A percentile compares a stretch with the other conserved stretches of the same genome.
Conservation (phyloP, 2,113 vertebrate species). For the Gambusia holbrooki region DNA sequence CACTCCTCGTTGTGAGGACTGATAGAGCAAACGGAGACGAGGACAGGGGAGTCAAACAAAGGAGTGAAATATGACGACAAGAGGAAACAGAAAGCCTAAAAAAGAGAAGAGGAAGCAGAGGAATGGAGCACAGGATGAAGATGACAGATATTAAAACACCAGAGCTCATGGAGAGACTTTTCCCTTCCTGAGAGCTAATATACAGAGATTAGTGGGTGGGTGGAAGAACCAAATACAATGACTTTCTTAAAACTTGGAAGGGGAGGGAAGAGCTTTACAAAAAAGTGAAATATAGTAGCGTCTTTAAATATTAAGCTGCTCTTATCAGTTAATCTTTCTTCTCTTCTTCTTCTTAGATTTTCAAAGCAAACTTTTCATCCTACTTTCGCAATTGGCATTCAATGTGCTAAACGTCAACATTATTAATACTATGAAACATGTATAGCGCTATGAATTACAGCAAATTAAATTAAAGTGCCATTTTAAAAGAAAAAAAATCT, state of each 20-base stretch:
- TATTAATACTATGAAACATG: not conserved
- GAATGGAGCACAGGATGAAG: conserved; percentile 81
- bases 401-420: not conserved
- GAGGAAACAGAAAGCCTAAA: conserved; percentile 80
- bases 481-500: conserved; percentile 14
- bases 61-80: conserved; percentile 79
- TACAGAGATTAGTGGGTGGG: conserved; percentile 79
- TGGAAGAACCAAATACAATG: conserved; percentile 15
- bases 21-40: conserved; percentile 73
- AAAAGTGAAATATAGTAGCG: conserved; percentile 18
- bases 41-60: conserved; percentile 83
- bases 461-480: conserved; percentile 21
- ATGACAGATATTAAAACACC: conserved; percentile 86
- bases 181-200: conserved; percentile 82
- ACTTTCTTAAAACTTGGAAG: conserved; percentile 28
- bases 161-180: conserved; percentile 72
- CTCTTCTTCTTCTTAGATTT: conserved; percentile 19
- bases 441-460: not conserved
- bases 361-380: conserved; percentile 18
- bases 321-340: conserved; percentile 17
- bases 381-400: conserved; percentile 4
- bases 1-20: conserved; percentile 57
- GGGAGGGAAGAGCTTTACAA: not conserved
- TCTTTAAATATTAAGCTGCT: conserved; percentile 42
- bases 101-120: conserved; percentile 76